Percentiles rank a stretch among this genome's conserved stretches.
phyloP scores from a whole-genome alignment of 2,113 vertebrate species.

The Hyaena hyaena region DNA sequence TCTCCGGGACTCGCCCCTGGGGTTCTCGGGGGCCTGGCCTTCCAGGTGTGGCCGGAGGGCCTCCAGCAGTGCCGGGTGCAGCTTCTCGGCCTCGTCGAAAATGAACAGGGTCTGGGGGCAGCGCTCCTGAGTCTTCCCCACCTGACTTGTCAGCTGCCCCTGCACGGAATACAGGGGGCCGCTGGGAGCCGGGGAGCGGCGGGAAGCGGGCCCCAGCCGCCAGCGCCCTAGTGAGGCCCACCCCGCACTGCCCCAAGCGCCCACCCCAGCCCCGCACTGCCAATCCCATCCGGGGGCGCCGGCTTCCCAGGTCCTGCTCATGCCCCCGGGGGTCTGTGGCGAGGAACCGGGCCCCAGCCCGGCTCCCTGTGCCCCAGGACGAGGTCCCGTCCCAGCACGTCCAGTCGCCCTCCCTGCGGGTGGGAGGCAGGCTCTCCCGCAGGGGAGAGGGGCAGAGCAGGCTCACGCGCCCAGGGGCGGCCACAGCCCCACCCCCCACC shows the following conservation, averaged over 20 bases:
- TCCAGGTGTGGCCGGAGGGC: constrained; percentile 91
- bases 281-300: not conserved
- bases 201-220: too few species aligned
- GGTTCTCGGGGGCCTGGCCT: constrained; percentile 77
- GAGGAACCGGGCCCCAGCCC: not conserved
- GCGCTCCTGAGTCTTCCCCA: constrained; percentile 87
- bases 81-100: constrained; percentile 97
- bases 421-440: not conserved
- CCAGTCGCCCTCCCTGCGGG: not conserved
- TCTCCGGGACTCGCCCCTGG: constrained; percentile 82
- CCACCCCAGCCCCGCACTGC: not conserved
- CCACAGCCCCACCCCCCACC: not conserved
- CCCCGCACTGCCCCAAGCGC: not conserved
- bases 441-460: not conserved
- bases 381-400: not conserved
- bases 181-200: fast-evolving
- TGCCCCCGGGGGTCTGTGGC: too few species aligned
- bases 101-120: constrained; percentile 94
- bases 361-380: not conserved
- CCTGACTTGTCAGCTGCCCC: constrained; percentile 90
- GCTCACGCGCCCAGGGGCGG: not conserved
- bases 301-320: not conserved
- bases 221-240: too few species aligned
- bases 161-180: constrained; percentile 69
- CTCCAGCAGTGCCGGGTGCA: constrained; percentile 92